These are phyloP conservation scores for Nothobranchius kuhntae DNA, from an alignment of 2,113 vertebrate genomes.

Conservation along the genomic window DNA sequence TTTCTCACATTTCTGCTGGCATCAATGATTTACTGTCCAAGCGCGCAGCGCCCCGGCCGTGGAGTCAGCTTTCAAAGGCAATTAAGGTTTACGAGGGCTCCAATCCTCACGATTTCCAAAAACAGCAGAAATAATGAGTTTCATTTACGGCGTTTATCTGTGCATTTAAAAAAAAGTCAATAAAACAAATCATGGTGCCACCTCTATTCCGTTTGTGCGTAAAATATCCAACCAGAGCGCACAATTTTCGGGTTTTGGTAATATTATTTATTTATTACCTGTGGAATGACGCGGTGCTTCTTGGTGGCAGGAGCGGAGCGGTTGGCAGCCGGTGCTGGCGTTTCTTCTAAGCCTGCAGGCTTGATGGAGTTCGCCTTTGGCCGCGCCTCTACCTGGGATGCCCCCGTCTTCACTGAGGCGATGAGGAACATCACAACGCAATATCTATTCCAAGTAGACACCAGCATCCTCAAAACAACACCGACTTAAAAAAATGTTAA, in stretches of 20 bases:
- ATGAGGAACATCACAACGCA: constrained; percentile 85
- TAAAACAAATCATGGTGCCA: no score
- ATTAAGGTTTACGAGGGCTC: constrained; percentile 74
- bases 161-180: background rate
- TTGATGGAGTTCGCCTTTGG: constrained; percentile 95
- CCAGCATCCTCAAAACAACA: constrained; percentile 78
- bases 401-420: constrained; percentile 85
- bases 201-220: background rate
- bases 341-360: constrained; percentile 82
- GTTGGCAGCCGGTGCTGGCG: constrained; percentile 84
- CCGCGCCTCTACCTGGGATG: constrained; percentile 83
- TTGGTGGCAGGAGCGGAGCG: constrained; percentile 82
- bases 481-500: background rate
- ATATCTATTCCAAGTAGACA: constrained; percentile 83
- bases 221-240: background rate
- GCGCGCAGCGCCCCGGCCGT: constrained; percentile 52
- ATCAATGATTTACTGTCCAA: constrained; percentile 73
- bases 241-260: background rate
- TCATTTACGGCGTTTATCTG: background rate
- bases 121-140: constrained; percentile 58
- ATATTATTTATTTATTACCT: constrained; percentile 77
- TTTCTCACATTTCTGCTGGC: constrained; percentile 74
- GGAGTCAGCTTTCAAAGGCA: constrained; percentile 76
- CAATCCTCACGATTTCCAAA: constrained; percentile 63
- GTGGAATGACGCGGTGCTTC: constrained; percentile 86